Conservation (phyloP, 2,113 vertebrate genomes). For the Burhinus oedicnemus region DNA sequence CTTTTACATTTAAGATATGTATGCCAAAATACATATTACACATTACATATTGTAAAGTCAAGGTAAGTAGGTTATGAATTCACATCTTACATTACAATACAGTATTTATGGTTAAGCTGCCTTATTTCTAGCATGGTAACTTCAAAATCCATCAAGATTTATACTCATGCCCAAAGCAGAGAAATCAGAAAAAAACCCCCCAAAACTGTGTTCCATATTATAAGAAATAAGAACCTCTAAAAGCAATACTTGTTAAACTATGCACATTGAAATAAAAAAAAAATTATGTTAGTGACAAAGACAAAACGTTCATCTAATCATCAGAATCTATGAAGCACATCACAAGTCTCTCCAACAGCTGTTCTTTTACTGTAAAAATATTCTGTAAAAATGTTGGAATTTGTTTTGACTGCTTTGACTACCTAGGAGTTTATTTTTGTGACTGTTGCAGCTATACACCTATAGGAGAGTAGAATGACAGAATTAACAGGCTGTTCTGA, state of each 20-base stretch:
- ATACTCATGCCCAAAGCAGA: neutral
- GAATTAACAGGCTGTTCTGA: neutral
- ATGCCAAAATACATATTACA: neutral
- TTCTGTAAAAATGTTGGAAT: neutral
- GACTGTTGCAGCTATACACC: neutral
- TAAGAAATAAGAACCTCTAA: neutral
- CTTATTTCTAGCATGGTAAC: neutral
- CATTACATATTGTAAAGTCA: neutral
- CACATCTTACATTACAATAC: neutral
- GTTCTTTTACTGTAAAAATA: neutral
- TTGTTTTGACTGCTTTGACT: neutral
- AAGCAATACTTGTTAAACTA: neutral
- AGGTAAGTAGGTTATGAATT: constrained; percentile 16
- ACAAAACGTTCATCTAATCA: neutral
- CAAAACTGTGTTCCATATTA: neutral
- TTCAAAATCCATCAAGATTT: neutral
- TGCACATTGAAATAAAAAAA: neutral
- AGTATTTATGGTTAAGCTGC: neutral
- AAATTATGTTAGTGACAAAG: neutral
- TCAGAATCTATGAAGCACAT: neutral
- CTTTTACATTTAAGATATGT: neutral
- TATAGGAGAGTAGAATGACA: neutral
- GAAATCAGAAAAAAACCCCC: neutral
- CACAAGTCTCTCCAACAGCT: neutral
- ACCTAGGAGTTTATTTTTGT: neutral